phyloP scores from a whole-genome alignment of 2,113 vertebrate genomes.

The Nothocercus julius region DNA sequence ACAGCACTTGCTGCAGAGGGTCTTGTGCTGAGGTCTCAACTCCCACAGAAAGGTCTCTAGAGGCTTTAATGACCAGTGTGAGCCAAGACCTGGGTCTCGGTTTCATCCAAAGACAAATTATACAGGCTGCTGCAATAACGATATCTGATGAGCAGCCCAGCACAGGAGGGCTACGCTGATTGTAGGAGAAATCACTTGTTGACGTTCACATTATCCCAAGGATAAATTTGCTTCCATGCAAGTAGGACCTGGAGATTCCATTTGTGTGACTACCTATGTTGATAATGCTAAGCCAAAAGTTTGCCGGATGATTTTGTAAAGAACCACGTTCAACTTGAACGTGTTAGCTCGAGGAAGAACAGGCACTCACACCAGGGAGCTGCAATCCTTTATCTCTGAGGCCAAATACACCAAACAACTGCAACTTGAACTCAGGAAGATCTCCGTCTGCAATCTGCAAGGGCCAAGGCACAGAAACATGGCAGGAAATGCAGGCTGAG shows the following conservation, averaged over 20 bases:
- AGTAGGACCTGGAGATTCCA: not conserved
- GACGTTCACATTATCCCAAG: not conserved
- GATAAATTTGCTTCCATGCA: not conserved
- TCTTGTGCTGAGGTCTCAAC: not conserved
- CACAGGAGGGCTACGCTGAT: rapidly evolving
- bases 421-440: not conserved
- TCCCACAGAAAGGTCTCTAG: not conserved
- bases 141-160: not conserved
- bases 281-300: not conserved
- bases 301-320: not conserved
- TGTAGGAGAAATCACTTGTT: not conserved
- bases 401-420: not conserved
- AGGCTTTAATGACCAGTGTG: not conserved
- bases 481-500: not conserved
- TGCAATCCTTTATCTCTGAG: not conserved
- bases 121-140: not conserved
- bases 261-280: not conserved
- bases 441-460: no score
- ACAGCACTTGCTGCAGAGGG: not conserved
- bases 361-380: not conserved
- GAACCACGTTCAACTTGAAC: not conserved
- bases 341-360: not conserved
- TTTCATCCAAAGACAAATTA: not conserved
- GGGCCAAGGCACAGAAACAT: not conserved
- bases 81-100: not conserved